These are phyloP conservation scores for Drosophila albomicans DNA, from an alignment of 1,140 invertebrate species.

Conservation along the genomic window DNA sequence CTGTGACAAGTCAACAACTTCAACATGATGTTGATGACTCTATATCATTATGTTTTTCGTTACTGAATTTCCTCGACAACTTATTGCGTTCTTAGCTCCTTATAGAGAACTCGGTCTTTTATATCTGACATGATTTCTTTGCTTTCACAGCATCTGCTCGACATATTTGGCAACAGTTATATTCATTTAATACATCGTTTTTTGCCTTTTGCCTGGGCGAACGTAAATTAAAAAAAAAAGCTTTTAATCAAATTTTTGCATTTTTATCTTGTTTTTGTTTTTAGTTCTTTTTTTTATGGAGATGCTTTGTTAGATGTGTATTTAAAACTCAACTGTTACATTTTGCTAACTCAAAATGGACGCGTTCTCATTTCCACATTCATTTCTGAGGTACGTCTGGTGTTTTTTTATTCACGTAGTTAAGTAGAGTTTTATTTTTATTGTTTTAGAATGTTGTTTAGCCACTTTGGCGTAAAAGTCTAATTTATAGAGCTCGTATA, in stretches of 20 bases:
- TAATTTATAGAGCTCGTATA: slow-evolving; percentile 72
- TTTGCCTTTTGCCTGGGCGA: neutral
- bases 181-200: slow-evolving; percentile 12
- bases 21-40: neutral
- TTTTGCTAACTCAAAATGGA: slow-evolving; percentile 33
- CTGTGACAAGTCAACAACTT: slow-evolving; percentile 1
- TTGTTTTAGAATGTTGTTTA: slow-evolving; percentile 78
- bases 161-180: slow-evolving; percentile 19
- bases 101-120: neutral
- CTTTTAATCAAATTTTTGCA: slow-evolving; percentile 15
- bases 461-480: slow-evolving; percentile 71
- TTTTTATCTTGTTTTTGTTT: slow-evolving; percentile 6
- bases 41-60: too few species aligned
- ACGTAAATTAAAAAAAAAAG: slow-evolving; percentile 14
- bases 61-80: neutral
- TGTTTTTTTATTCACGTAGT: slow-evolving; percentile 13
- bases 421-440: slow-evolving; percentile 66
- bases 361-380: slow-evolving; percentile 64
- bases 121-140: neutral
- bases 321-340: slow-evolving; percentile 36
- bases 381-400: slow-evolving; percentile 34
- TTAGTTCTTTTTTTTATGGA: slow-evolving; percentile 3
- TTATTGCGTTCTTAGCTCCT: slow-evolving; percentile 1
- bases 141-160: slow-evolving; percentile 7
- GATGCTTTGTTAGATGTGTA: slow-evolving; percentile 1